Percentiles rank a stretch among this genome's conserved stretches.
These are phyloP conservation scores for Sebastes matsubarae DNA, from an alignment of 2,797 vertebrate species.

Conservation along the genomic window DNA sequence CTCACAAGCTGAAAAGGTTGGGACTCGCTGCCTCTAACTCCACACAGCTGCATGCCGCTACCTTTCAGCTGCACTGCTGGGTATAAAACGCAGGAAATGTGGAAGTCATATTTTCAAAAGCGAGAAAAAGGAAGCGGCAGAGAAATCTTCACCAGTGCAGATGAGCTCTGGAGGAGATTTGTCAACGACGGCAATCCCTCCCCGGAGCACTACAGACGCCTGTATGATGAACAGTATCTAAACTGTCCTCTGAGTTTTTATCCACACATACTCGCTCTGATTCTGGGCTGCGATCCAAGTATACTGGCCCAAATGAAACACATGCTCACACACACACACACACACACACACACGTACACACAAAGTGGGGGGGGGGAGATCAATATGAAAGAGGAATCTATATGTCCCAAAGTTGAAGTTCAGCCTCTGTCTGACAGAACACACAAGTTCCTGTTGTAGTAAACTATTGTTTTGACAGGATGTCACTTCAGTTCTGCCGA, in stretches of 20 bases:
- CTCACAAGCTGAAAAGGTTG: neutral
- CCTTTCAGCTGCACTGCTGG: slow-evolving; percentile 22
- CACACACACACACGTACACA: neutral
- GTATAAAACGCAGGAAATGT: slow-evolving; percentile 6
- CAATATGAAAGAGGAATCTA: slow-evolving; percentile 78
- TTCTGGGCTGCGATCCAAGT: slow-evolving; percentile 63
- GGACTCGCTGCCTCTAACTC: neutral
- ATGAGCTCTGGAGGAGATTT: slow-evolving; percentile 66
- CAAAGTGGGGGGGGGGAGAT: slow-evolving; percentile 30
- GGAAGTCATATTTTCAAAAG: slow-evolving; percentile 22
- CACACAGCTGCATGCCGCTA: slow-evolving; percentile 8
- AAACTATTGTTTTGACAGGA: slow-evolving; percentile 95
- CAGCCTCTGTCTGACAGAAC: slow-evolving; percentile 83
- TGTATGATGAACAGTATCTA: slow-evolving; percentile 72
- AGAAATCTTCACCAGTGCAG: slow-evolving; percentile 36
- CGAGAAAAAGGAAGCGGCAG: slow-evolving; percentile 15
- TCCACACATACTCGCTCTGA: slow-evolving; percentile 55
- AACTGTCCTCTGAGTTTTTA: slow-evolving; percentile 79
- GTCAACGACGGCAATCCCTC: slow-evolving; percentile 69
- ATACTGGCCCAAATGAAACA: slow-evolving; percentile 63
- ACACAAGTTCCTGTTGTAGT: slow-evolving; percentile 86
- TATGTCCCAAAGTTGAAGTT: slow-evolving; percentile 82
- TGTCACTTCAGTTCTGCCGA: slow-evolving; percentile 95
- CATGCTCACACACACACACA: slow-evolving; percentile 36
- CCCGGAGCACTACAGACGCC: slow-evolving; percentile 62